A percentile compares a stretch with the other conserved stretches of the same genome.
phyloP scores from a whole-genome alignment of 2,797 vertebrate species.

The Babyrousa celebensis region DNA sequence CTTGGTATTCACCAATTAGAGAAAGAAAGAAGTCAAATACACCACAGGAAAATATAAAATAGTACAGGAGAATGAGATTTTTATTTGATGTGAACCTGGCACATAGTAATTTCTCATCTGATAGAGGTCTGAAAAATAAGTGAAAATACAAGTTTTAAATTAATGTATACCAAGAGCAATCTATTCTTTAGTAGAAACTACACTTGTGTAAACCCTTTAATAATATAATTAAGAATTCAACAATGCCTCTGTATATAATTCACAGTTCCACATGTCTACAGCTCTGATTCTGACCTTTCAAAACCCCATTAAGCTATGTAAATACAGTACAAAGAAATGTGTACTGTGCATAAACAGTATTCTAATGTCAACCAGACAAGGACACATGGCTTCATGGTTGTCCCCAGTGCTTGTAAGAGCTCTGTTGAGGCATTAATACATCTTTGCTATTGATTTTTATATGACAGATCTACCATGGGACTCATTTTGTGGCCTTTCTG shows the following conservation, averaged over 20 bases:
- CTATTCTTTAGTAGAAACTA: constrained; percentile 61
- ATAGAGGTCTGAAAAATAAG: constrained; percentile 61
- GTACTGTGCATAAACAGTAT: constrained; percentile 84
- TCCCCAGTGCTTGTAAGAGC: constrained; percentile 54
- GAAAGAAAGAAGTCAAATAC: constrained; percentile 63
- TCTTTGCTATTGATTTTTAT: constrained; percentile 79
- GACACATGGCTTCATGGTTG: constrained; percentile 72
- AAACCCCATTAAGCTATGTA: constrained; percentile 91
- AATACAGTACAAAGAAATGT: constrained; percentile 88
- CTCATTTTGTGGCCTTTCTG: not conserved
- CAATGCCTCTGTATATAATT: constrained; percentile 77
- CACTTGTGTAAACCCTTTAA: constrained; percentile 65
- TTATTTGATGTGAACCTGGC: constrained; percentile 33
- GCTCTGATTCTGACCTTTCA: constrained; percentile 89
- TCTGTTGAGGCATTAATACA: constrained; percentile 46
- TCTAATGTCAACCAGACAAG: constrained; percentile 75
- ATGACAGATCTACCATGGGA: constrained; percentile 60
- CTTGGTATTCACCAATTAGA: constrained; percentile 61
- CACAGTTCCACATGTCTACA: constrained; percentile 82
- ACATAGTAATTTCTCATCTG: constrained; percentile 46
- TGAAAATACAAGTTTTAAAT: constrained; percentile 71
- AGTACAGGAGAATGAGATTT: not conserved
- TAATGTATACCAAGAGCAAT: not conserved
- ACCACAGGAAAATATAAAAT: constrained; percentile 46
- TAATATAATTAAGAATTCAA: constrained; percentile 86